Percentiles rank a stretch among this genome's conserved stretches.
Conservation (phyloP, 2,113 vertebrate genomes). For the Pseudonaja textilis region DNA sequence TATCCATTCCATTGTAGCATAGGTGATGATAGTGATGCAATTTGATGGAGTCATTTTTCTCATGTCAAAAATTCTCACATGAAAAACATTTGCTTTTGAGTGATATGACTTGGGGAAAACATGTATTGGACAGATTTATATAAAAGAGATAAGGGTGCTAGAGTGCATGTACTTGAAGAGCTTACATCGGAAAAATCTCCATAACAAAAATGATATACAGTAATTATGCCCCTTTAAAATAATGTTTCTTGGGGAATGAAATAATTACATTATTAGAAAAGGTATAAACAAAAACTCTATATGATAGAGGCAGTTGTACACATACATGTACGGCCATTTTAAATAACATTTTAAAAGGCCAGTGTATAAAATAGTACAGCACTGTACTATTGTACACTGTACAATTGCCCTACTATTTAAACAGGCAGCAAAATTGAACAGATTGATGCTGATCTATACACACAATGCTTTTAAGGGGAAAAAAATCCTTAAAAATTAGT, state of each 20-base stretch:
- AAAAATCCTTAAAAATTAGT: background rate
- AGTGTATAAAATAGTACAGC: background rate
- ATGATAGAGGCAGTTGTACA: background rate
- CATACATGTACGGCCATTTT: background rate
- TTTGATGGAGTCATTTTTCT: background rate
- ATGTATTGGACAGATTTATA: background rate
- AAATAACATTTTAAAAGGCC: background rate
- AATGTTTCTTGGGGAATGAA: background rate
- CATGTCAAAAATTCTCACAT: background rate
- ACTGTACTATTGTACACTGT: too few relatives aligned
- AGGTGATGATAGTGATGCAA: background rate
- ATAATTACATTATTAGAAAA: background rate
- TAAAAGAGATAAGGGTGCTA: background rate
- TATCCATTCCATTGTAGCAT: background rate
- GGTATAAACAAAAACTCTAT: background rate
- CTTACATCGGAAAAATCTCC: background rate
- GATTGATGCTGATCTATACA: background rate
- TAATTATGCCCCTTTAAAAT: background rate
- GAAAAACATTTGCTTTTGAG: background rate
- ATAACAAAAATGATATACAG: background rate
- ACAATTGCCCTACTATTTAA: background rate
- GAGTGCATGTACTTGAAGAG: background rate
- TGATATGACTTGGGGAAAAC: background rate
- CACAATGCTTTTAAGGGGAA: background rate
- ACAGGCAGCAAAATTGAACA: background rate